These are phyloP conservation scores for Vandiemenella viatica DNA, from an alignment of 2,888 invertebrate species.

Conservation along the genomic window DNA sequence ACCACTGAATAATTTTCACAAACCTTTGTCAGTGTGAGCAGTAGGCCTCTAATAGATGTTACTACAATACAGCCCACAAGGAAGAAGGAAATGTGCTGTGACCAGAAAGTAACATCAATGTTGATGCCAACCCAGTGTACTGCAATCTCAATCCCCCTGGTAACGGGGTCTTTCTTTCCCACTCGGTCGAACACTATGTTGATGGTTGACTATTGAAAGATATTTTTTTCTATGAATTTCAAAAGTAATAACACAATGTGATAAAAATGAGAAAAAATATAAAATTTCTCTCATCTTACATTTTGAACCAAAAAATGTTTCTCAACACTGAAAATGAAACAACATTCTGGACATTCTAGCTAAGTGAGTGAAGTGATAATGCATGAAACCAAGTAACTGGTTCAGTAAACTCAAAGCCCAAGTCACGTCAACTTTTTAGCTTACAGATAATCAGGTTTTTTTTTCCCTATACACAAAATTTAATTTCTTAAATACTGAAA, in stretches of 20 bases:
- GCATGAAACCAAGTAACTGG: too few relatives aligned
- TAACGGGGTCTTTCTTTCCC: constrained; percentile 96
- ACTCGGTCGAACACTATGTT: constrained; percentile 99
- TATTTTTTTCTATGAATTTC: too few relatives aligned
- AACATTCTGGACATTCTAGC: too few relatives aligned
- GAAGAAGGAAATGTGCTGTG: constrained; percentile 94
- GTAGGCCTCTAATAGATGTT: constrained; percentile 88
- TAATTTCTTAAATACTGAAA: too few relatives aligned
- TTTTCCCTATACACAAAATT: too few relatives aligned
- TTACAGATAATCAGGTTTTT: too few relatives aligned
- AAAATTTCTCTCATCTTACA: background rate
- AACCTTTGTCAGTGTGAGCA: constrained; percentile 94
- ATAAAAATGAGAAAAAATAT: background rate
- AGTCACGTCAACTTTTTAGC: too few relatives aligned
- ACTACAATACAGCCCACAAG: constrained; percentile 95
- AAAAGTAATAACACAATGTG: too few relatives aligned
- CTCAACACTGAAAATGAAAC: too few relatives aligned
- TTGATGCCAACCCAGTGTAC: constrained; percentile 92
- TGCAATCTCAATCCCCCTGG: constrained; percentile 87
- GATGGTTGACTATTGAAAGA: constrained; percentile 69
- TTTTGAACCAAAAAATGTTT: too few relatives aligned
- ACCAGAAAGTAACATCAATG: constrained; percentile 98
- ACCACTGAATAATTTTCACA: constrained; percentile 7
- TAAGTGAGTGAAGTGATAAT: too few relatives aligned
- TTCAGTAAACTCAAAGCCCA: too few relatives aligned